Evolutionary conservation across 2,113 vertebrate genomes (phyloP).

Genomic region (Thryonomys swinderianus): DNA sequence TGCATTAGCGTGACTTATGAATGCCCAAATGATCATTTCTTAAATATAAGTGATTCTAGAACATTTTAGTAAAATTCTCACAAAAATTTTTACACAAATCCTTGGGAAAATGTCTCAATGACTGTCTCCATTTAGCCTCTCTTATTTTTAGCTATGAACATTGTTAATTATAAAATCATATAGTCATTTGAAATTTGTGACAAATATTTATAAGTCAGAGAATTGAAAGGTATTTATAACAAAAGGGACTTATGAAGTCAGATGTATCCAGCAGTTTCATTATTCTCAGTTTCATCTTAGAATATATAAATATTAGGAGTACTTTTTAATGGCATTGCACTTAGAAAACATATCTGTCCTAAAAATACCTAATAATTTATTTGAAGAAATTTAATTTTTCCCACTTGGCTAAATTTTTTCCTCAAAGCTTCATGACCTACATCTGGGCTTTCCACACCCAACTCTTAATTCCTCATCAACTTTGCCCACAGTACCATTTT

Average conservation of each 20-base stretch:
- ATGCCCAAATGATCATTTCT: neutral
- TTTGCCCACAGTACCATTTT: neutral
- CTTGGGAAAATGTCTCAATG: neutral
- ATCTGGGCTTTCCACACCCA: neutral
- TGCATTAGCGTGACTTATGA: neutral
- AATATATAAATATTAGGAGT: neutral
- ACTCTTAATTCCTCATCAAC: neutral
- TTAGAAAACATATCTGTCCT: constrained; percentile 4
- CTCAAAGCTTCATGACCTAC: neutral
- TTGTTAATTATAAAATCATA: neutral
- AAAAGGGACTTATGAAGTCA: neutral
- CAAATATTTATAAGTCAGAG: constrained; percentile 38
- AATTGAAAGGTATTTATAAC: constrained; percentile 27
- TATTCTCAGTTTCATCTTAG: neutral
- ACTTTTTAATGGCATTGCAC: neutral
- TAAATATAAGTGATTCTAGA: neutral
- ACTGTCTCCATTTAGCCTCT: neutral
- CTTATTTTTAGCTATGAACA: neutral
- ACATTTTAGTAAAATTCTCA: constrained; percentile 12
- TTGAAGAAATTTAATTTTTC: constrained; percentile 5
- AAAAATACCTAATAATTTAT: constrained; percentile 16
- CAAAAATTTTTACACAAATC: neutral
- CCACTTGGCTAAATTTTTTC: constrained; percentile 13
- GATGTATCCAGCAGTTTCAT: neutral
- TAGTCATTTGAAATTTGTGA: neutral